Base-by-base conservation (phyloP, 2,797 vertebrate genomes). In the Neostethus bicornis region DNA sequence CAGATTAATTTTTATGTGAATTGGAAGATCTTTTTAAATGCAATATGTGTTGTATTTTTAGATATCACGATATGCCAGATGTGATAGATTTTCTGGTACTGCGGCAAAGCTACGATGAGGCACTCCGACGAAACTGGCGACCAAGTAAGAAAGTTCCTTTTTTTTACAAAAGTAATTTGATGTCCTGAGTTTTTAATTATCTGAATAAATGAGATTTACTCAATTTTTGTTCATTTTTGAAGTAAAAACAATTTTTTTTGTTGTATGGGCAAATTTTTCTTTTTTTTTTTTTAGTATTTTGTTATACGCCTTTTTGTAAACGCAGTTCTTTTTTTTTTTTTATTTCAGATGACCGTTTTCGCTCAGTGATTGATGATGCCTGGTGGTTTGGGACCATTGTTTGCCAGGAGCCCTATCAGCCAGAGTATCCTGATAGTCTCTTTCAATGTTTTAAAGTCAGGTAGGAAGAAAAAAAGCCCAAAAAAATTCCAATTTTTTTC, bases 321-420 rank as follows among this genome's bases (percentile, higher is more conserved):
- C n/a, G n/a, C n/a, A n/a, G n/a, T n/a, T n/a, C n/a, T n/a, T n/a
- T n/a, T n/a, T n/a, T n/a, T 55, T 39, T 23, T 39, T n/a, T 19
- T 24, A 41, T 66, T 78, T 12, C 37, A 99, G 97, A 89, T 39
- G 94, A 97, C 77, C 83, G 92, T 56, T 98, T 99, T 80, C 94
- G 97, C 44, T 98, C 96, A 3, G 95, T 98, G 58, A 99, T 99
- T 52, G 97, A 99, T 1, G 97, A 99, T 1, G 96, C 96, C 7
- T 99, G 97, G 97, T 99, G 97, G 97, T 99, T 97, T 86, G 97
- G 97, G 79, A 94, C 92, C n/a, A 94, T 98, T 46, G 80, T 95
- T 50, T 94, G 93, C 75, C 97, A 99, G 90, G 96, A 99, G 52
- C 96, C 97, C 0, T 97, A 96, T 66, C 97, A 99, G 60, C 58